Conservation (phyloP, 2,113 vertebrate species). For the Sinocyclocheilus rhinocerous region DNA sequence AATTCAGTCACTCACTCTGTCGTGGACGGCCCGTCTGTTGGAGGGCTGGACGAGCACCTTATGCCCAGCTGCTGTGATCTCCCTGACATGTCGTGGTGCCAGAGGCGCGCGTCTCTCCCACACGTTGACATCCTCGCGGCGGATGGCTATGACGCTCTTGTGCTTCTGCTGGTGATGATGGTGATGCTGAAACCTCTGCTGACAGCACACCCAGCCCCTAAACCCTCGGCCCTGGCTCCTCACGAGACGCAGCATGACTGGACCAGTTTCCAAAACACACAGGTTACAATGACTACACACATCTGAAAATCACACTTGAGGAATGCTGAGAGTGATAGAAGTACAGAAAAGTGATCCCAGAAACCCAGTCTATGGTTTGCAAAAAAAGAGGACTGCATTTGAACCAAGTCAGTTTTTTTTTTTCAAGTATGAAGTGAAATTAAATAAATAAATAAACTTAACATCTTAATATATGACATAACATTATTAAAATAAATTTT, state of each 20-base stretch:
- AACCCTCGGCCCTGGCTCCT: constrained; percentile 63
- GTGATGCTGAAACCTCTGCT: constrained; percentile 66
- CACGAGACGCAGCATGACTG: constrained; percentile 81
- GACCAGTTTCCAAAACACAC: constrained; percentile 63
- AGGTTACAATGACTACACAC: constrained; percentile 37
- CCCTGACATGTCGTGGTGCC: constrained; percentile 89
- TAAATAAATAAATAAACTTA: background rate
- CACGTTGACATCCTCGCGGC: constrained; percentile 90
- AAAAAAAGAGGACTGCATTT: constrained; percentile 37
- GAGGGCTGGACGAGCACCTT: constrained; percentile 95
- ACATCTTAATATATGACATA: too few species aligned
- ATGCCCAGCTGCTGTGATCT: constrained; percentile 87
- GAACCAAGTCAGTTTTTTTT: background rate
- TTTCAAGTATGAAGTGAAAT: background rate
- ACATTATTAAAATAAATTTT: too few species aligned
- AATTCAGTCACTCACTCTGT: constrained; percentile 78
- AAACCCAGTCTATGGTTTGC: background rate
- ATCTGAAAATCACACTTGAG: background rate
- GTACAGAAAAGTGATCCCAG: background rate
- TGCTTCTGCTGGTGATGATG: constrained; percentile 74
- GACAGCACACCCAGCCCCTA: constrained; percentile 47
- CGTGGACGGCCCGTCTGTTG: constrained; percentile 91
- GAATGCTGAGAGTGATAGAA: background rate
- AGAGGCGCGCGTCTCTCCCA: constrained; percentile 96
- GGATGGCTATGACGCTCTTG: constrained; percentile 84